Conservation (phyloP, 1,140 invertebrate species). For the Tetraneura akinire region DNA sequence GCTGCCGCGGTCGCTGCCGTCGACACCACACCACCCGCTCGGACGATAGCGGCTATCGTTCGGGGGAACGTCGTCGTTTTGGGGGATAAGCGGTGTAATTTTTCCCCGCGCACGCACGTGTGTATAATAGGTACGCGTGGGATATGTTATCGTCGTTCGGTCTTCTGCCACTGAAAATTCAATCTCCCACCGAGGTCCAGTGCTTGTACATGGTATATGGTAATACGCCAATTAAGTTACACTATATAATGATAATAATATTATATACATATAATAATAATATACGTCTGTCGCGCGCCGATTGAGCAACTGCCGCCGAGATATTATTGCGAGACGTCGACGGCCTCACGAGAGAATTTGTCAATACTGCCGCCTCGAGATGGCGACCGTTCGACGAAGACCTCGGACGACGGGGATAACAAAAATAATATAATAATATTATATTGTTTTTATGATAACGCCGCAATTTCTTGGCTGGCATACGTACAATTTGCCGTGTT, state of each 20-base stretch:
- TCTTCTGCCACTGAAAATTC: constrained; percentile 18
- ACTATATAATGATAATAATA: neutral
- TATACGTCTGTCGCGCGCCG: neutral
- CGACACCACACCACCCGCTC: neutral
- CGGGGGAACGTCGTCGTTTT: neutral
- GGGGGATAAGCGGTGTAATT: neutral
- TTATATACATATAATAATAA: neutral
- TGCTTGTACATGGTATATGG: neutral
- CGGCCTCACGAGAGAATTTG: constrained; percentile 7
- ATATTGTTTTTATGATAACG: too few relatives aligned
- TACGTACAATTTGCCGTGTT: too few relatives aligned
- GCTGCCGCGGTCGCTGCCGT: neutral
- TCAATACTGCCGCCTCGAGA: neutral
- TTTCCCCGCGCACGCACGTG: neutral
- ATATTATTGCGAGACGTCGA: constrained; percentile 7
- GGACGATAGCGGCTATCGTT: neutral
- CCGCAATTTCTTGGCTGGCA: too few relatives aligned
- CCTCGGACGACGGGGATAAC: neutral
- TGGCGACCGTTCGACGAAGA: too few relatives aligned
- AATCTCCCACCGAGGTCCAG: neutral
- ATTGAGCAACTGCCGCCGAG: neutral
- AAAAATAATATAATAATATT: neutral
- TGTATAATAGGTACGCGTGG: neutral
- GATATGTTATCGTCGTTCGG: neutral
- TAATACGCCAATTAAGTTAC: neutral